Conservation (phyloP, 2,113 vertebrate genomes). For the Mungos mungo region DNA sequence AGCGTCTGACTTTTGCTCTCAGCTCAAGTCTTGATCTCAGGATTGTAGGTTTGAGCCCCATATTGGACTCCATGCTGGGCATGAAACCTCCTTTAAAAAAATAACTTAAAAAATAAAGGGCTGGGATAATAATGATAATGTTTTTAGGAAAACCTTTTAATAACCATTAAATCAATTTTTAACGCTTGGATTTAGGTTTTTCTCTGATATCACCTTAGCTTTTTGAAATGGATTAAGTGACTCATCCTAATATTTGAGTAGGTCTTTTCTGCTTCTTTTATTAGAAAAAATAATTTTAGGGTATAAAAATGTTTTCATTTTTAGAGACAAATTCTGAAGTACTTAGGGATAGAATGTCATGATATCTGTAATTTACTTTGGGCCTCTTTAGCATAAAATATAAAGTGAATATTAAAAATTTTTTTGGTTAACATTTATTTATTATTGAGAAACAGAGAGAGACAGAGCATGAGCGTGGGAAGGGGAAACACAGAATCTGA, state of each 20-base stretch:
- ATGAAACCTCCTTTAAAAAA: too few species aligned
- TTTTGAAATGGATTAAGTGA: conserved; percentile 15
- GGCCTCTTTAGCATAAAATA: conserved; percentile 6
- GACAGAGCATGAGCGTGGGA: too few species aligned
- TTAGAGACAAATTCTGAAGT: conserved; percentile 3
- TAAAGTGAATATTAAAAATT: conserved; percentile 4
- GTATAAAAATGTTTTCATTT: not conserved
- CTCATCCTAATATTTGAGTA: not conserved
- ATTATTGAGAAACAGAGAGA: too few species aligned
- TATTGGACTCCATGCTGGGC: too few species aligned
- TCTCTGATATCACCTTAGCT: not conserved
- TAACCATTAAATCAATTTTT: not conserved
- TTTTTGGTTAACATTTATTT: too few species aligned
- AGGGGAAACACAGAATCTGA: too few species aligned
- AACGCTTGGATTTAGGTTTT: not conserved
- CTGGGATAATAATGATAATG: not conserved
- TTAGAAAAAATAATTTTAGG: conserved; percentile 11
- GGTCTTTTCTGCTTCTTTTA: not conserved
- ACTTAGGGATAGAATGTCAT: not conserved
- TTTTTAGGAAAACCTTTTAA: not conserved
- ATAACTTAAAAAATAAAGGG: not conserved
- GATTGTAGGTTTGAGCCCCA: too few species aligned
- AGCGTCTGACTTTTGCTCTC: too few species aligned
- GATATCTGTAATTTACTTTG: conserved; percentile 1
- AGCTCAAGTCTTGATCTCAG: too few species aligned